Evolutionary conservation across 2,888 invertebrate genomes (phyloP).

Genomic region (Branchellion lobata): DNA sequence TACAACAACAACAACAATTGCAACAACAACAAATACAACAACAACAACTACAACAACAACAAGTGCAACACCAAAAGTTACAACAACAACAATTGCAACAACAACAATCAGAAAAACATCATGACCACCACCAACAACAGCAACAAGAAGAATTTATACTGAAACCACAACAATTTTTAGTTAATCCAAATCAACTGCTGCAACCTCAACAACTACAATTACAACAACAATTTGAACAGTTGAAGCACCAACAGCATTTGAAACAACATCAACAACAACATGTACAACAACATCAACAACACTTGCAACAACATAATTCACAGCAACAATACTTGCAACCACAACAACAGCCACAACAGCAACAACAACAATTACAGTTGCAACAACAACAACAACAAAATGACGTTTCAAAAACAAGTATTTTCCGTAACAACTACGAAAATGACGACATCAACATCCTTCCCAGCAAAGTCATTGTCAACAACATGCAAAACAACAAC

Average conservation of each 20-base stretch:
- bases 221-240: not conserved
- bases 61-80: too few relatives aligned
- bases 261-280: not conserved
- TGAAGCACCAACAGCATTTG: not conserved
- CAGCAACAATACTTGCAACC: not conserved
- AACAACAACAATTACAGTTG: not conserved
- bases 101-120: too few relatives aligned
- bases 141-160: too few relatives aligned
- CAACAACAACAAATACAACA: too few relatives aligned
- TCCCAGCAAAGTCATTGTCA: not conserved
- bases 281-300: not conserved
- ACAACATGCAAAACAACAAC: not conserved
- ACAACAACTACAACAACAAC: too few relatives aligned
- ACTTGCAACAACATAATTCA: not conserved
- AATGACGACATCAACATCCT: not conserved
- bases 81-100: too few relatives aligned
- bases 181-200: too few relatives aligned
- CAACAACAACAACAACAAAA: not conserved
- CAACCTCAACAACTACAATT: conserved; percentile 14
- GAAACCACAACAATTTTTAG: too few relatives aligned
- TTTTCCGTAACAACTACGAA: not conserved
- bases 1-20: too few relatives aligned
- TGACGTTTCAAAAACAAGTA: not conserved
- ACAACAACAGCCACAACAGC: not conserved
- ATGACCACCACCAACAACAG: too few relatives aligned